Conservation (phyloP, 2,113 vertebrate genomes). For the Cynoglossus semilaevis region DNA sequence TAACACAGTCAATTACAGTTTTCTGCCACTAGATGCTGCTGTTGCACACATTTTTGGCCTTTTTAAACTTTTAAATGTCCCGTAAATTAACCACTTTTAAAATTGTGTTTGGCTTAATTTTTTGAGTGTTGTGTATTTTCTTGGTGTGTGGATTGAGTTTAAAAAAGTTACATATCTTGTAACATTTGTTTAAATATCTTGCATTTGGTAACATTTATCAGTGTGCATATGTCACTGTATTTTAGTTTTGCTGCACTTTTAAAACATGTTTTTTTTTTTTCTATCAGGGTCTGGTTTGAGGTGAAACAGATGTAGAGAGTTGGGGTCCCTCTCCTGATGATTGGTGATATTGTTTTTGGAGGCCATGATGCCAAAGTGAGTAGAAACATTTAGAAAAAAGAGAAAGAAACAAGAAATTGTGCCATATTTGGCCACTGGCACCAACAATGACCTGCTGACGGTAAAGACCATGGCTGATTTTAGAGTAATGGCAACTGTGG, state of each 20-base stretch:
- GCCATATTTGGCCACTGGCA: constrained; percentile 29
- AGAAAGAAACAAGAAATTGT: constrained; percentile 32
- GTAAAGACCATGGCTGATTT: constrained; percentile 46
- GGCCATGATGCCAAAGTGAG: constrained; percentile 40
- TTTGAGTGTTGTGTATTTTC: not conserved
- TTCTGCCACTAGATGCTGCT: constrained; percentile 18
- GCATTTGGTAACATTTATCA: not conserved
- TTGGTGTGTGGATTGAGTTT: constrained; percentile 13
- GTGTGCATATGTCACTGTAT: constrained; percentile 26
- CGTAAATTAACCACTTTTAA: constrained; percentile 6
- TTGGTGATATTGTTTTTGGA: constrained; percentile 32
- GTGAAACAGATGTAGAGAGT: constrained; percentile 2
- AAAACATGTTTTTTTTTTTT: constrained; percentile 6
- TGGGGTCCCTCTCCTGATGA: constrained; percentile 25
- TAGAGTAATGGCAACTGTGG: constrained; percentile 20
- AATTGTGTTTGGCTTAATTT: not conserved
- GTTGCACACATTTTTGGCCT: constrained; percentile 19
- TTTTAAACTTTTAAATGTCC: constrained; percentile 10
- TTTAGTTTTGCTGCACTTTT: constrained; percentile 11
- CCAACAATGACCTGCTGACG: constrained; percentile 38
- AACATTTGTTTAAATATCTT: constrained; percentile 1
- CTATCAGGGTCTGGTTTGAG: constrained; percentile 14
- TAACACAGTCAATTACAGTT: not conserved
- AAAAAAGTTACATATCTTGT: constrained; percentile 8
- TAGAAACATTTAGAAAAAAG: constrained; percentile 12